These are phyloP conservation scores for Indicator indicator DNA, from an alignment of 2,113 vertebrate species.

Conservation along the genomic window DNA sequence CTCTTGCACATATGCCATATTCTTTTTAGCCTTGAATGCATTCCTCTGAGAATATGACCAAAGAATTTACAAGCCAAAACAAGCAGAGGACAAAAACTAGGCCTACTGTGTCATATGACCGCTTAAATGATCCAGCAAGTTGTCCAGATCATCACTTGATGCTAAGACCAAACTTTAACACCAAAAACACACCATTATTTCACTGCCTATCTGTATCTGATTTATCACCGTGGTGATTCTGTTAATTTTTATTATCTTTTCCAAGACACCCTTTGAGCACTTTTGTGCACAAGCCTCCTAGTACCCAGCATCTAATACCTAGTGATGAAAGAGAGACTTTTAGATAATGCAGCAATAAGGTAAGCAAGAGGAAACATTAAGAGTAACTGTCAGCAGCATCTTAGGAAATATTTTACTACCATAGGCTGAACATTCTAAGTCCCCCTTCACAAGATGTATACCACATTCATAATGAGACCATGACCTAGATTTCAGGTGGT, in stretches of 20 bases:
- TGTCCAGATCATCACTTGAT: not conserved
- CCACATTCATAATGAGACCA: not conserved
- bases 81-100: not conserved
- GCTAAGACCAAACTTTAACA: not conserved
- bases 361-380: not conserved
- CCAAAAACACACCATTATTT: not conserved
- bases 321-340: not conserved
- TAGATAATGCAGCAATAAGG: not conserved
- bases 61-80: not conserved
- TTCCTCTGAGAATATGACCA: not conserved
- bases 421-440: not conserved
- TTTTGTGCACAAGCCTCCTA: not conserved
- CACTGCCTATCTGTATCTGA: not conserved
- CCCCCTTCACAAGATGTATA: not conserved
- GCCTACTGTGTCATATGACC: not conserved
- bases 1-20: accelerated
- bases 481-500: not conserved
- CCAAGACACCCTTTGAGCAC: not conserved
- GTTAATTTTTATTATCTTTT: not conserved
- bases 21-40: not conserved
- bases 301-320: not conserved
- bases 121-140: not conserved
- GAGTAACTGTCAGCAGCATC: not conserved
- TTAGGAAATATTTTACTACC: not conserved
- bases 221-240: not conserved